These are phyloP conservation scores for Chrysocyon brachyurus DNA, from an alignment of 2,797 vertebrate species.

Conservation along the genomic window DNA sequence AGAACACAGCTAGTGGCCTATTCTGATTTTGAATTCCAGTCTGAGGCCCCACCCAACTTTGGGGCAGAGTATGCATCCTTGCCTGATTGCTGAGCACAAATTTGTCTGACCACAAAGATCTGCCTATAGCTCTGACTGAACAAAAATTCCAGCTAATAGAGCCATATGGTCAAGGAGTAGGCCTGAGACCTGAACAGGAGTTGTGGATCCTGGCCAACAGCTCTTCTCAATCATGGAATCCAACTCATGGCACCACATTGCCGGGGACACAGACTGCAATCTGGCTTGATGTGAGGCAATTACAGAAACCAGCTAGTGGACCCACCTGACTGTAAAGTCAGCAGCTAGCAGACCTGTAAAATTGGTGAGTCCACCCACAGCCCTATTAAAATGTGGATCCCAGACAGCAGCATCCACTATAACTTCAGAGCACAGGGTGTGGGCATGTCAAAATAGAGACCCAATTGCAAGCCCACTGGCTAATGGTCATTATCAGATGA, in stretches of 20 bases:
- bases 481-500: not conserved
- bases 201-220: not conserved
- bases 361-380: not conserved
- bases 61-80: not conserved
- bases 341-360: not conserved
- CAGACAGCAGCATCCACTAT: not conserved
- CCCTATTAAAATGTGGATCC: not conserved
- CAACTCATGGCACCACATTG: not conserved
- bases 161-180: not conserved
- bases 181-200: not conserved
- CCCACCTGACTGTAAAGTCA: not conserved
- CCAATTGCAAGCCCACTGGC: not conserved
- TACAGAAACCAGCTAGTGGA: not conserved
- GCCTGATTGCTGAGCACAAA: not conserved
- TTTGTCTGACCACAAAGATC: not conserved
- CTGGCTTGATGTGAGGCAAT: not conserved
- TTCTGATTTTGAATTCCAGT: not conserved
- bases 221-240: not conserved
- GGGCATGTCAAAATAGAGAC: not conserved
- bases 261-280: not conserved
- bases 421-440: not conserved
- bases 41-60: not conserved
- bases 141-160: not conserved
- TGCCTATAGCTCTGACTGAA: not conserved
- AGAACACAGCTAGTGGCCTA: not conserved